phyloP scores from a whole-genome alignment of 1,140 invertebrate species.

The Aethina tumida region DNA sequence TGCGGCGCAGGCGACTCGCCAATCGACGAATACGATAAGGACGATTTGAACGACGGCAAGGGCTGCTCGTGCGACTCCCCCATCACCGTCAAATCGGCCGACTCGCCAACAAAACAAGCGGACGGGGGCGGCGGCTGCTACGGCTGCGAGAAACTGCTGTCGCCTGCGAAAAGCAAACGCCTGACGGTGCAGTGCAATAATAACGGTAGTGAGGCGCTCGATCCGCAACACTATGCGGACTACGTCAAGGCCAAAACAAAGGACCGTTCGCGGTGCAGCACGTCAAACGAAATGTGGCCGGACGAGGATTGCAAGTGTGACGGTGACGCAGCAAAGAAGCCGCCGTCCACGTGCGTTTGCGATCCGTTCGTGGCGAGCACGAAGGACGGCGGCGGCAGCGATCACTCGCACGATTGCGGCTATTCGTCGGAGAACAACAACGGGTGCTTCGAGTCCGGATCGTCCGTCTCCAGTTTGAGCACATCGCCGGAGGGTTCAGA shows the following conservation, averaged over 20 bases:
- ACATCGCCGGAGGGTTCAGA: slow-evolving; percentile 77
- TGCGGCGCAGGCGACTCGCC: slow-evolving; percentile 22
- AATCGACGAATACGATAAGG: slow-evolving; percentile 25
- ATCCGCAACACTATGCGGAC: slow-evolving; percentile 17
- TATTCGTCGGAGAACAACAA: slow-evolving; percentile 72
- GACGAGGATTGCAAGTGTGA: slow-evolving; percentile 25
- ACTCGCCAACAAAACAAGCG: too few species aligned
- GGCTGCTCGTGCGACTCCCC: slow-evolving; percentile 9
- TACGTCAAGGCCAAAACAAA: slow-evolving; percentile 13
- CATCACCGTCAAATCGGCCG: too few species aligned
- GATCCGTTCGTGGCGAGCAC: slow-evolving; percentile 17
- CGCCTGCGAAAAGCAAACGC: slow-evolving; percentile 10
- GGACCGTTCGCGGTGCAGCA: slow-evolving; percentile 5
- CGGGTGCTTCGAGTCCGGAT: slow-evolving; percentile 51
- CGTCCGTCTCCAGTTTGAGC: slow-evolving; percentile 55
- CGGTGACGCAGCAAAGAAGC: slow-evolving; percentile 13
- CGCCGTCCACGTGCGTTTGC: slow-evolving; percentile 19
- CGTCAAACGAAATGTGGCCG: slow-evolving; percentile 21
- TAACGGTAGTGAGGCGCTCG: slow-evolving; percentile 10
- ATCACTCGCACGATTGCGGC: slow-evolving; percentile 72
- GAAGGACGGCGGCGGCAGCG: slow-evolving; percentile 47
- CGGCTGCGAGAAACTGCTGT: slow-evolving; percentile 18
- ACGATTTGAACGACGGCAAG: slow-evolving; percentile 11
- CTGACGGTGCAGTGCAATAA: slow-evolving; percentile 1
- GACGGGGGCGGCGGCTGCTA: too few species aligned